Percentiles rank a stretch among this genome's conserved stretches.
Evolutionary conservation across 2,797 vertebrate species (phyloP).

Genomic region (Cryptoblepharus egeriae): DNA sequence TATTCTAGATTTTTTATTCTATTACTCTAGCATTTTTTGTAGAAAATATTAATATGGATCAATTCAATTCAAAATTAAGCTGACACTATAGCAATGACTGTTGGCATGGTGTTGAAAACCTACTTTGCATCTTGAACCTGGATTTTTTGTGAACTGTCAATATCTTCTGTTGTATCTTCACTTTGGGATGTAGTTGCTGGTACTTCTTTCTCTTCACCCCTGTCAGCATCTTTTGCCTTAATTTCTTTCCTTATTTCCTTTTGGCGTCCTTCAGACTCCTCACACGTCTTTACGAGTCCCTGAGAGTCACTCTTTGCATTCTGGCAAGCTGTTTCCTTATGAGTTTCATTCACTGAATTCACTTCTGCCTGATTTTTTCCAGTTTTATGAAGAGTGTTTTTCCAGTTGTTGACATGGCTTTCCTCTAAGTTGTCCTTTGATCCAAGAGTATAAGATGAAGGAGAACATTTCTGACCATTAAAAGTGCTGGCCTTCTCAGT

Average conservation of each 20-base stretch:
- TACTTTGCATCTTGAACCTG: conserved; percentile 57
- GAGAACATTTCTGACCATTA: conserved; percentile 47
- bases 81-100: neutral
- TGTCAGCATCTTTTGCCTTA: conserved; percentile 35
- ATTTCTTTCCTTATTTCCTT: conserved; percentile 31
- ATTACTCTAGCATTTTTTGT: too few species aligned
- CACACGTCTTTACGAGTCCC: conserved; percentile 30
- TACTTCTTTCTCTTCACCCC: conserved; percentile 40
- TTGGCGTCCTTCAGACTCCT: conserved; percentile 39
- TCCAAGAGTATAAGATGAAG: conserved; percentile 43
- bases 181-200: conserved; percentile 27
- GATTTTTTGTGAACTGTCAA: conserved; percentile 37
- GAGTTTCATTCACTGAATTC: conserved; percentile 15
- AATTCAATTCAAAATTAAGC: too few species aligned
- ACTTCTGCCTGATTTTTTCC: conserved; percentile 44
- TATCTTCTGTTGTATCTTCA: conserved; percentile 41
- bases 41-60: too few species aligned
- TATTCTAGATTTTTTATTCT: too few species aligned
- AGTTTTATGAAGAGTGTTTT: conserved; percentile 41
- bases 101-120: conserved; percentile 10
- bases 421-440: conserved; percentile 19
- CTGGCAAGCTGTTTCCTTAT: conserved; percentile 48
- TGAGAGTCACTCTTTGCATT: conserved; percentile 23
- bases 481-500: conserved; percentile 60
- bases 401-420: conserved; percentile 27